These are phyloP conservation scores for Schizopygopsis pylzovi DNA, from an alignment of 2,797 vertebrate species.

Conservation along the genomic window DNA sequence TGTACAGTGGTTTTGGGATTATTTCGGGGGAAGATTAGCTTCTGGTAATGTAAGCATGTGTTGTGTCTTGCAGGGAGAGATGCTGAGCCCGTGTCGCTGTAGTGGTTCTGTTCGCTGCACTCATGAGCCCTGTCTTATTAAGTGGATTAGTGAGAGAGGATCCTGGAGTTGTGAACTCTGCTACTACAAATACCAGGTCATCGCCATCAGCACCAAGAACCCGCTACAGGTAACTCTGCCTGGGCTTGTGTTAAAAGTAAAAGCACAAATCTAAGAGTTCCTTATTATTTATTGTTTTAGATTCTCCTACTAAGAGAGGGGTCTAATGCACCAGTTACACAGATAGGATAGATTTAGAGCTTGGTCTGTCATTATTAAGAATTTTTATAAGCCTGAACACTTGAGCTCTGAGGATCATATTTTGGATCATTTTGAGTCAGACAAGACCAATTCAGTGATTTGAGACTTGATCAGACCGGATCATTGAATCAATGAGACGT, in stretches of 20 bases:
- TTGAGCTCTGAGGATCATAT: background rate
- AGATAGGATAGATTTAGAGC: background rate
- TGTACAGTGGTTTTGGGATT: background rate
- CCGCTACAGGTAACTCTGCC: slow-evolving; percentile 82
- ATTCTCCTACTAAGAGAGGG: background rate
- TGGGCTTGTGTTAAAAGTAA: background rate
- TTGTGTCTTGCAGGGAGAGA: slow-evolving; percentile 78
- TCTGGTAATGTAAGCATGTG: slow-evolving; percentile 4
- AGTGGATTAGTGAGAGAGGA: slow-evolving; percentile 85
- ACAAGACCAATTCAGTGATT: background rate
- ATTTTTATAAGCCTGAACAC: background rate
- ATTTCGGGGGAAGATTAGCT: background rate
- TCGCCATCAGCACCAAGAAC: slow-evolving; percentile 91
- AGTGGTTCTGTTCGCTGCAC: slow-evolving; percentile 86
- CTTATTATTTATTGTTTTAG: background rate
- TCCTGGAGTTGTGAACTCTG: slow-evolving; percentile 90
- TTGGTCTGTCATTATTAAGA: background rate
- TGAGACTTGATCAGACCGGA: background rate
- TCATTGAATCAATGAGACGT: background rate
- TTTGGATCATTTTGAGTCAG: background rate
- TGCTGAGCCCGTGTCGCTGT: slow-evolving; percentile 87
- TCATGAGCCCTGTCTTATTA: slow-evolving; percentile 86
- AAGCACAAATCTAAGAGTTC: background rate
- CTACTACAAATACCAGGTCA: slow-evolving; percentile 90
- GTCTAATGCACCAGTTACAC: background rate